Base-by-base conservation (phyloP, 2,888 invertebrate species). In the Steinernema hermaphroditum region DNA sequence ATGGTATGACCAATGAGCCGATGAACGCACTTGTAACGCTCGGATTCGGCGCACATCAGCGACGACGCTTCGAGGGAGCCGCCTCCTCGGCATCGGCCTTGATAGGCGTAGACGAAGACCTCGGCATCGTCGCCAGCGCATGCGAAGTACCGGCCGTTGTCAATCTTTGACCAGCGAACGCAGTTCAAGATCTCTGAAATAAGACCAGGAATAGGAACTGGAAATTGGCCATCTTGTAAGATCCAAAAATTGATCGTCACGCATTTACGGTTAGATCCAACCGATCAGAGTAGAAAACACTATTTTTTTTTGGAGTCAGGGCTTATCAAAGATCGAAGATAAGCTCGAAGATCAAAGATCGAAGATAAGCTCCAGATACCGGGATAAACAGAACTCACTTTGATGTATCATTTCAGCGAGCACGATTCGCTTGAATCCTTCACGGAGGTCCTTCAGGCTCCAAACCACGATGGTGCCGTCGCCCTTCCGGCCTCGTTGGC, bases 11-110 rank as follows among this genome's bases (percentile, higher is more conserved):
- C 81, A 4, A 34, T 32, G 9, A 78, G 72, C 19, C 44, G 29
- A n/a, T 69, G 41, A 29, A 74, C 74, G 44, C 37, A 91, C 86
- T 93, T 93, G 2, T 72, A 70, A 14, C 49, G 71, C 14, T 71
- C 76, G 19, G n/a, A 27, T 29, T 37, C 32, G 16, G n/a, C 27
- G 22, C 29, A 46, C 37, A 41, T 16, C 49, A 37, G 50, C 34
- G 43, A 69, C 24, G 43, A 50, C 37, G n/a, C n/a, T n/a, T n/a
- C n/a, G n/a, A n/a, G n/a, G n/a, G n/a, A n/a, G n/a, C 22, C 57
- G 54, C 72, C 69, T 19, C 77, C 29, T 44, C 57, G 14, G 50
- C 34, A 71, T 16, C 22, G 37, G 24, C 75, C 75, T 14, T 27
- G 44, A 19, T 68, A 75, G 32, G 72, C 69, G 41, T 72, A 75